Evolutionary conservation across 1,140 invertebrate species (phyloP), one percentile per base, ranked within the genome.

Genomic region (Linepithema humile): DNA sequence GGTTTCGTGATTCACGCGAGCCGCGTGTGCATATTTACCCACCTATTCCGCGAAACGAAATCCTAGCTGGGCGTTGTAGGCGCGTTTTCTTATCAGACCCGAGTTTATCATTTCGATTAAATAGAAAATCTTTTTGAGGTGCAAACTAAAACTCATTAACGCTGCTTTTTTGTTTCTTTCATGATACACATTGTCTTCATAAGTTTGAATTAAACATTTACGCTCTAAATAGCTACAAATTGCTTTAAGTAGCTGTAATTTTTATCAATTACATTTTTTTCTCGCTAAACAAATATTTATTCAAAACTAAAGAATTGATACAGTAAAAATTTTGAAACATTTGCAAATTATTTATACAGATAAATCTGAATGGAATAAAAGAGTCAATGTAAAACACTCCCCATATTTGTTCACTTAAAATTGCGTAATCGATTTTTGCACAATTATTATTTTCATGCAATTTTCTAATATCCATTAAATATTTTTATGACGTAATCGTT

Each of bases 1-100:
- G 67, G 74, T 64, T 65, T 84, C 15, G 64, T 84, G 83, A 88
- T 88, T 88, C 87, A 88, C 82, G 78, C 53, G 53, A 67, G 50
- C 50, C 53, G 29, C 55, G 64, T 45, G 53, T 67, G 60, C 60
- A 69, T 77, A 72, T 77, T 85, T 73, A 72, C 72, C 65, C 75
- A 73, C 32, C 85, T 77, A 83, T 83, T 73, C 70, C 50, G 43
- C 48, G 57, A 86, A 78, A 78, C 64, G 85, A 87, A 88, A 88
- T 57, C 45, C 64, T 67, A 87, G 64, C 57, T 84, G 48, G 70
- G 53, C 48, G 69, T 15, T 15, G 26, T 55, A 65, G 67, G 67
- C 55, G 40, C 43, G 57, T 55, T 84, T 43, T 75, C 60, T 67
- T 72, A 84, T 86, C 64, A 64, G 38, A 48, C 48, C 60, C 32